Evolutionary conservation across 2,888 invertebrate species (phyloP), one percentile per base, ranked within the genome.

Genomic region (Chromoteleia sp.): DNA sequence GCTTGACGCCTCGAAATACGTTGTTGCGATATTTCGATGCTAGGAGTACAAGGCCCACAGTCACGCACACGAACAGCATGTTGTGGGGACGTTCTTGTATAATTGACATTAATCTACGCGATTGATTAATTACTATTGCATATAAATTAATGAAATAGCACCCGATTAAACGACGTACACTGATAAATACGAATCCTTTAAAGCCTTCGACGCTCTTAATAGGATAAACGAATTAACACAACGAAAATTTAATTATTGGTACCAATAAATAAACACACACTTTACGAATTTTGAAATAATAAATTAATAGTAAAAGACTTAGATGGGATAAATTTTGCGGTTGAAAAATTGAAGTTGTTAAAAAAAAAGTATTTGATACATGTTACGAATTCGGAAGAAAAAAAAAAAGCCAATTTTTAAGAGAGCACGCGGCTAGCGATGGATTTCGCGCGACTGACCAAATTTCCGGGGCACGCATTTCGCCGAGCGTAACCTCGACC

Each of bases 11-110:
- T 67, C 85, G 83, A 83, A 90, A 82, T 36, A 91, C 89, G 84
- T 91, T 90, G 19, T 84, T 86, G 84, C 88, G 90, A 82, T 91
- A 91, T 85, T 91, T 91, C 58, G 91, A 90, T 41, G 90, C 91
- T 73, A 91, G 82, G 36, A 91, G 78, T 41, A 90, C 89, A 39
- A 91, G 85, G 58, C 91, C 91, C 67, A 91, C 89, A 52, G 91
- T 91, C 71, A 91, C 87, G 78, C 91, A 91, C 77, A 89, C 85
- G 48, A 90, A 87, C 81, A 91, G 87, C 91, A 91, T 91, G 36
- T 88, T 88, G 82, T 86, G 87, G 80, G 84, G 85, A 25, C 71
- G 78, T 8, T 75, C 59, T 52, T 70, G 56, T 36, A 71, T 65
- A 70, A 80, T 48, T 43, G 75, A 65, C 75, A 80, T 80, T 21